Evolutionary conservation across 1,140 invertebrate genomes (phyloP), one percentile per base, ranked within the genome.

Genomic region (Micrasema longulum): DNA sequence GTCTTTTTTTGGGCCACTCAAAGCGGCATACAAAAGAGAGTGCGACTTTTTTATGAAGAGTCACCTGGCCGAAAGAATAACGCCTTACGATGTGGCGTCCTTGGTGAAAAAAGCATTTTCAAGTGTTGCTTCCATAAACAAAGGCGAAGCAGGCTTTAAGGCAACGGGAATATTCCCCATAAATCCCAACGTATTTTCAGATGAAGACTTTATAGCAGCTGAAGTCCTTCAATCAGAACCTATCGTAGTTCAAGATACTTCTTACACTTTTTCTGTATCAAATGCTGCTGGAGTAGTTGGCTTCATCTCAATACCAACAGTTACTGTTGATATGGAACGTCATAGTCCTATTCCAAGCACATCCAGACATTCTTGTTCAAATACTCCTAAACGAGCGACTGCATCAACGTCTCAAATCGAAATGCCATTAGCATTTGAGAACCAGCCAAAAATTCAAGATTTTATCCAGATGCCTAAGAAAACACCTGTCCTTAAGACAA

Each of bases 1-100:
- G 12, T 65, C 76, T 62, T 79, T 85, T 48, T 86, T 78, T 79
- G 77, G 78, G 0, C 79, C 83, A 62, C 79, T 87, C 10, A 85
- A 86, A 77, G 70, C 70, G 53, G 74, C 77, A 68, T 79, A 79
- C 38, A 78, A 78, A 50, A 63, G 73, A 20, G 81, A 76, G 64
- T 76, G 76, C 31, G 75, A 79, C 45, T 62, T 60, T 26, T 65
- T 68, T 36, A 76, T 77, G 69, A 76, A 77, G 18, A 52, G 16
- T 9, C 48, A 52, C 12, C 6, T 18, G 9, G 9, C 22, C 16
- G 7, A 4, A 1, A 52, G 22, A 52, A 52, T 52, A 22, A 52
- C 48, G 20, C 48, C 48, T 9, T 52, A 52, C 48, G 48, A 23
- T 52, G 47, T 50, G 6, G 47, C 47, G 4, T 6, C 6, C 3